These are phyloP conservation scores for Meloidogyne chitwoodi DNA, from an alignment of 1,140 invertebrate species.

Conservation along the genomic window DNA sequence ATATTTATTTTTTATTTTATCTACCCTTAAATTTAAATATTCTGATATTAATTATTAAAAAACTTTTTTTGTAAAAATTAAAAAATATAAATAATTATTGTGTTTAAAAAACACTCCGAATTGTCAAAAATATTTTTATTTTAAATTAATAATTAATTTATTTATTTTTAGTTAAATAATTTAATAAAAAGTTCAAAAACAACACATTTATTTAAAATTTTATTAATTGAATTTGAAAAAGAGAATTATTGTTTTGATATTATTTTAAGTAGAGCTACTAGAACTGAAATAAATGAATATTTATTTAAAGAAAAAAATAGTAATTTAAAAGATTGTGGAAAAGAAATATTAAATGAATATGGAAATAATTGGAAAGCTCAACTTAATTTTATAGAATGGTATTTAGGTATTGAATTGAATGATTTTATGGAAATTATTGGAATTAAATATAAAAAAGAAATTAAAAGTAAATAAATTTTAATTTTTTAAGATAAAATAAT, in stretches of 20 bases:
- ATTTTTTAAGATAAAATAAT: no score
- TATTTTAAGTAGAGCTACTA: neutral
- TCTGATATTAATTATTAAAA: no score
- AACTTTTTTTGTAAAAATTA: no score
- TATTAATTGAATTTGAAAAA: neutral
- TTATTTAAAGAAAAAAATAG: neutral
- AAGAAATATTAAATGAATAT: neutral
- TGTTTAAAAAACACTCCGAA: no score
- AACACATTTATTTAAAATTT: neutral
- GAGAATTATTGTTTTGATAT: neutral
- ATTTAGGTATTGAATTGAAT: neutral
- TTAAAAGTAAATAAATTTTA: neutral
- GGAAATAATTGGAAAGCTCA: neutral
- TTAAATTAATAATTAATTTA: neutral
- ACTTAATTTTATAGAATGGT: neutral
- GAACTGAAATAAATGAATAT: no score
- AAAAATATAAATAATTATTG: no score
- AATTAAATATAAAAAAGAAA: neutral
- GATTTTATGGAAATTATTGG: neutral
- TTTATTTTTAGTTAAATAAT: neutral
- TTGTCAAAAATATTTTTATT: no score
- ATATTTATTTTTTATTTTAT: no score
- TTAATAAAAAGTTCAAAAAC: neutral
- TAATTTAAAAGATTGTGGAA: neutral
- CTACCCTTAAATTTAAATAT: no score